Percentiles rank a stretch among this genome's conserved stretches.
These are phyloP conservation scores for Agonopterix arenella DNA, from an alignment of 2,888 invertebrate genomes.

Conservation along the genomic window DNA sequence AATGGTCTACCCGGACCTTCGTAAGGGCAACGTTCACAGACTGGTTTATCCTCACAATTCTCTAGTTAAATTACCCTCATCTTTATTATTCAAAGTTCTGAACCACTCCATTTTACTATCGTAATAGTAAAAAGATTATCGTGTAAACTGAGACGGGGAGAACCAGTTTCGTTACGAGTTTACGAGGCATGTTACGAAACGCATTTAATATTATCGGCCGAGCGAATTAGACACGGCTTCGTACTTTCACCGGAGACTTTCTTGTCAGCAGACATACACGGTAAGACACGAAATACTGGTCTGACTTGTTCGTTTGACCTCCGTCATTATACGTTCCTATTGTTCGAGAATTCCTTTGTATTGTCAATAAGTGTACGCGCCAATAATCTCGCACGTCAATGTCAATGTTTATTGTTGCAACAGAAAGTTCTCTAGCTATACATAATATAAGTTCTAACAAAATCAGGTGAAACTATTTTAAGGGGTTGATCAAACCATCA, in stretches of 20 bases:
- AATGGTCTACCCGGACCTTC: slow-evolving; percentile 38
- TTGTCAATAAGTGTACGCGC: slow-evolving; percentile 31
- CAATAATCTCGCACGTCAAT: slow-evolving; percentile 36
- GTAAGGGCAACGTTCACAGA: slow-evolving; percentile 36
- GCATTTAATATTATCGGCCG: slow-evolving; percentile 53
- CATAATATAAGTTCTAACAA: not conserved
- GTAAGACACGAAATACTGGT: slow-evolving; percentile 40
- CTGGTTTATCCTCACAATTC: slow-evolving; percentile 31
- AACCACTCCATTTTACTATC: slow-evolving; percentile 33
- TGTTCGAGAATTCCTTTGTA: slow-evolving; percentile 47
- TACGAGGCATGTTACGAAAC: slow-evolving; percentile 51
- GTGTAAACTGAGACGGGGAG: slow-evolving; percentile 26
- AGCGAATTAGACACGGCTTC: slow-evolving; percentile 51
- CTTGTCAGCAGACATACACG: slow-evolving; percentile 38
- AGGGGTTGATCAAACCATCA: too few relatives aligned
- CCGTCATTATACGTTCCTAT: slow-evolving; percentile 34
- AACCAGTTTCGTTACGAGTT: slow-evolving; percentile 58
- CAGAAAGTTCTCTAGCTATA: slow-evolving; percentile 27
- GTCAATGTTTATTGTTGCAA: slow-evolving; percentile 34
- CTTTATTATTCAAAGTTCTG: slow-evolving; percentile 37
- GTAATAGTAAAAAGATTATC: slow-evolving; percentile 35
- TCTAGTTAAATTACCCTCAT: slow-evolving; percentile 34
- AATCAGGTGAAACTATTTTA: too few relatives aligned
- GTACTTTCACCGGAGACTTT: slow-evolving; percentile 69
- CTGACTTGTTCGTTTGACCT: slow-evolving; percentile 51